Evolutionary conservation across 2,888 invertebrate genomes (phyloP), one percentile per base, ranked within the genome.

Genomic region (Eulithis testata): DNA sequence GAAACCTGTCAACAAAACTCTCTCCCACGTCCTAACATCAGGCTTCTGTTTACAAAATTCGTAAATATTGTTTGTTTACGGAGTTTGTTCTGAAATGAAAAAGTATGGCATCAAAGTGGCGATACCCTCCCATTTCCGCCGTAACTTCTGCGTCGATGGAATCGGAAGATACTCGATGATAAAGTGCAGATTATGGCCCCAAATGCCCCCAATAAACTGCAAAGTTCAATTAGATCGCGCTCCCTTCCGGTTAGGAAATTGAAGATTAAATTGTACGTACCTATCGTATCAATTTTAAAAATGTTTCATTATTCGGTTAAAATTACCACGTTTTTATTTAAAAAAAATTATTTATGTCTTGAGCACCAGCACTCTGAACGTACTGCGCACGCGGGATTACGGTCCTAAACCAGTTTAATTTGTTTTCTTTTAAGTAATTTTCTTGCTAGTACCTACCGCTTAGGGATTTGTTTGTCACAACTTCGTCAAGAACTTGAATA

Each of bases 141-240:
- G 71, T 71, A 73, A 73, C 70, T 73, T 68, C 58, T 63, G 66
- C 63, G 64, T 61, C 71, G 73, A 71, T 69, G 67, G 70, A 70
- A 70, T 71, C 58, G 49, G 66, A 63, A 71, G 73, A 73, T 73
- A 73, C 68, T 71, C 64, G 65, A 71, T 73, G 73, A 73, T 73
- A 71, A 73, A 73, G 71, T 73, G 70, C 71, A 70, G 73, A 71
- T 73, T 71, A 71, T 70, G 55, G 68, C 67, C 69, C 67, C 60
- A 68, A 67, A 66, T 70, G 69, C 68, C 71, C 69, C 61, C 73
- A 69, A 73, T 71, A 71, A 73, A 71, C 71, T 73, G 73, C 67
- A 71, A 71, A 73, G 70, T 71, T 73, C 73, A 73, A 73, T 73
- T 71, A 73, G 68, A 71, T 67, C 61, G 63, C 65, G 67, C 67